Evolutionary conservation across 2,888 invertebrate species (phyloP).

Genomic region (Coecobrya sp.): DNA sequence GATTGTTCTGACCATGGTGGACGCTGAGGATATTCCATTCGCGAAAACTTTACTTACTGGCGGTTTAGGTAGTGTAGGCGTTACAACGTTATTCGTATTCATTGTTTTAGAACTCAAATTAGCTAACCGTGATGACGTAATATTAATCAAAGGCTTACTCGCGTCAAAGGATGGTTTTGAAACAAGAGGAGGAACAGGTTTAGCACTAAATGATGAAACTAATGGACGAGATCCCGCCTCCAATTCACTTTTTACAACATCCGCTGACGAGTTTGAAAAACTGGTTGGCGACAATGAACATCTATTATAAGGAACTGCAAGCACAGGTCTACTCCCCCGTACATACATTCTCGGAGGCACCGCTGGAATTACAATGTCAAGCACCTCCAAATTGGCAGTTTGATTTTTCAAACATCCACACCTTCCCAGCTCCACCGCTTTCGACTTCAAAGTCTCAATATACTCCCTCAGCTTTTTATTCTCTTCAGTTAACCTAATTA

Average conservation of each 20-base stretch:
- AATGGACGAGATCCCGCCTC: background rate
- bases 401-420: constrained; percentile 72
- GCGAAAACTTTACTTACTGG: background rate
- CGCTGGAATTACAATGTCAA: constrained; percentile 59
- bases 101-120: background rate
- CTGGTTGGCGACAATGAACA: background rate
- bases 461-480: constrained; percentile 61
- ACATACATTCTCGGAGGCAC: constrained; percentile 68
- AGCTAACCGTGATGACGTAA: constrained; percentile 37
- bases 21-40: background rate
- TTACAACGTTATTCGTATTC: background rate
- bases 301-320: constrained; percentile 56
- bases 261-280: background rate
- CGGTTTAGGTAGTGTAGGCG: background rate
- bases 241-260: background rate
- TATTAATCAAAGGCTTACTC: constrained; percentile 44
- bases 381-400: background rate
- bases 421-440: constrained; percentile 32
- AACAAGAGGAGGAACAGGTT: background rate
- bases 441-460: background rate
- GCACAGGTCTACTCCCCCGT: constrained; percentile 39
- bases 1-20: background rate
- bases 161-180: background rate
- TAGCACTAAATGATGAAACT: background rate
- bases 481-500: constrained; percentile 69